Percentiles rank a stretch among this genome's conserved stretches.
phyloP scores from a whole-genome alignment of 2,113 vertebrate species.

The Misgurnus anguillicaudatus region DNA sequence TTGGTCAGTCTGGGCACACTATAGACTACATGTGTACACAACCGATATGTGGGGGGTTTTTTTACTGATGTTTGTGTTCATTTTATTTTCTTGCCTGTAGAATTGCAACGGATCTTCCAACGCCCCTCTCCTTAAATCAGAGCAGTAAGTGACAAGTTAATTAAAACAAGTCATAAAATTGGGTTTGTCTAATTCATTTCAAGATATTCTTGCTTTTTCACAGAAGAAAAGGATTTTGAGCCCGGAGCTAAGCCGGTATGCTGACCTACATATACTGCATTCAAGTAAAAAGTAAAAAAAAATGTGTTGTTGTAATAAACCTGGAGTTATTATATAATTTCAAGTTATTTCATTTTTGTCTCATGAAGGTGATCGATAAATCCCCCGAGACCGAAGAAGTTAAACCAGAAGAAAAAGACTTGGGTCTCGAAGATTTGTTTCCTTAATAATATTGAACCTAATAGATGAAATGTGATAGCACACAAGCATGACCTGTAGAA shows the following conservation, averaged over 20 bases:
- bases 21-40: too few species aligned
- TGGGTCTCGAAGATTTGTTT: too few species aligned
- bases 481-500: background rate
- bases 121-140: conserved; percentile 85
- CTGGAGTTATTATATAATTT: background rate
- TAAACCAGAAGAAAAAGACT: too few species aligned
- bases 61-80: too few species aligned
- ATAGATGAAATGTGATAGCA: background rate
- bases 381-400: conserved; percentile 69
- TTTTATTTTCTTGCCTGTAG: conserved; percentile 68
- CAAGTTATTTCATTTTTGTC: background rate
- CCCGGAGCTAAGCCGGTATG: conserved; percentile 74
- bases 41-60: too few species aligned
- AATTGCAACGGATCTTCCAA: conserved; percentile 87
- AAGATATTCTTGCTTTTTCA: conserved; percentile 3
- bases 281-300: too few species aligned
- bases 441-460: conserved; percentile 20
- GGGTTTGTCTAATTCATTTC: background rate
- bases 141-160: conserved; percentile 81
- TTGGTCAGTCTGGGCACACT: too few species aligned
- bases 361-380: conserved; percentile 72
- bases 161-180: background rate
- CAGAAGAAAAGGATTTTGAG: conserved; percentile 76
- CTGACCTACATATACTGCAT: background rate
- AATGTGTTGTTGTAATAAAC: background rate